A percentile compares a stretch with the other conserved stretches of the same genome.
Conservation (phyloP, 2,113 vertebrate species). For the Oreotrochilus melanogaster region DNA sequence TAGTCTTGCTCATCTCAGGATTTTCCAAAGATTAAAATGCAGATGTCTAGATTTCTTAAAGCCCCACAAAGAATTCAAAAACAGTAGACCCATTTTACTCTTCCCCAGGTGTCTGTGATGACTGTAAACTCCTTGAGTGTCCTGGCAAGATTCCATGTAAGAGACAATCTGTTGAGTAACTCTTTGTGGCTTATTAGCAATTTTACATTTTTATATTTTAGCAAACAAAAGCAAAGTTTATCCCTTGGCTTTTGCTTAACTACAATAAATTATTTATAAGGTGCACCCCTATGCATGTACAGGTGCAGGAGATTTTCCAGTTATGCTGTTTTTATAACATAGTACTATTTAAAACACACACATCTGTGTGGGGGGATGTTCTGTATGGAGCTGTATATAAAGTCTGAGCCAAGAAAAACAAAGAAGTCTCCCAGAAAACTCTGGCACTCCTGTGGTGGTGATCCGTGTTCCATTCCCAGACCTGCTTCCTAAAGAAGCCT, state of each 20-base stretch:
- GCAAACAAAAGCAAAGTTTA: neutral
- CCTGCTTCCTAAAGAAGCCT: neutral
- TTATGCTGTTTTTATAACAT: neutral
- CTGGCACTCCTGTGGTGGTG: neutral
- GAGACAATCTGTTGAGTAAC: neutral
- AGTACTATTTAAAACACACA: accelerated
- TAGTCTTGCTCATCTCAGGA: constrained; percentile 55
- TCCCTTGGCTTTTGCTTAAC: neutral
- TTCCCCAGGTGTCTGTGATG: neutral
- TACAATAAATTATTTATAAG: neutral
- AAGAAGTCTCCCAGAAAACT: neutral
- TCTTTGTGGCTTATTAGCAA: neutral
- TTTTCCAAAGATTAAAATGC: constrained; percentile 50
- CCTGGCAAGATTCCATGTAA: neutral
- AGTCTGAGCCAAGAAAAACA: neutral
- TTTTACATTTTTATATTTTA: neutral
- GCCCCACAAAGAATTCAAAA: neutral
- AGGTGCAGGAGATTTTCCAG: neutral
- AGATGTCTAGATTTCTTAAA: constrained; percentile 41
- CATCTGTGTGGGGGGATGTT: accelerated
- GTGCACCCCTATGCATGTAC: too few species aligned
- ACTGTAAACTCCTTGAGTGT: neutral
- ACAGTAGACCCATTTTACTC: neutral
- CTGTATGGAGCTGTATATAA: neutral
- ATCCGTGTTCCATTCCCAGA: neutral